Percentiles rank a stretch among this genome's conserved stretches.
Evolutionary conservation across 35 echinoderm and acorn worm genomes (phyloP).

Genomic region (Lytechinus pictus): DNA sequence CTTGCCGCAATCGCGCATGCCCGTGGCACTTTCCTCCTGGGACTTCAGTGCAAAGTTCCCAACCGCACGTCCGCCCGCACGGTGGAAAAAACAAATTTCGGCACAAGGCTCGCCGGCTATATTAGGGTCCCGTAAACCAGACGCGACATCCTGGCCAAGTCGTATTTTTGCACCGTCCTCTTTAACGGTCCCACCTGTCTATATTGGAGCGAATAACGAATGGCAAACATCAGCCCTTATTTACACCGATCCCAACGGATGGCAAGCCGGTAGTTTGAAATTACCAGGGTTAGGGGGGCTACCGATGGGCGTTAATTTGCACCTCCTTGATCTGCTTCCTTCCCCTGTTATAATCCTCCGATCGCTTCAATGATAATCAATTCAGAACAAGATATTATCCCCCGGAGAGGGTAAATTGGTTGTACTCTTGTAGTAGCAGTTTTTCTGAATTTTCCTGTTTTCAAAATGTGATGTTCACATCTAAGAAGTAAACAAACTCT

Average conservation of each 20-base stretch:
- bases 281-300: slow-evolving; percentile 20
- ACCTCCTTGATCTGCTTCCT: not conserved
- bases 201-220: not conserved
- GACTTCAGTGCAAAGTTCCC: not conserved
- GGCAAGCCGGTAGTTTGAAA: slow-evolving; percentile 50
- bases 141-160: not conserved
- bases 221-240: not conserved
- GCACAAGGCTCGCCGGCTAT: slow-evolving; percentile 30
- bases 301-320: not conserved
- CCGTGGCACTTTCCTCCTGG: not conserved
- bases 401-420: not conserved
- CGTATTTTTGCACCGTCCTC: slow-evolving; percentile 31
- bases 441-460: not conserved
- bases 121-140: not conserved
- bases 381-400: not conserved
- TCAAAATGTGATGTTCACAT: not conserved
- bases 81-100: slow-evolving; percentile 54
- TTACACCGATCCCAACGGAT: slow-evolving; percentile 3
- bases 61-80: not conserved
- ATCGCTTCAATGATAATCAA: not conserved
- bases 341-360: not conserved
- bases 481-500: not conserved
- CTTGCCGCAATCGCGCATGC: not conserved
- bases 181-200: slow-evolving; percentile 17
- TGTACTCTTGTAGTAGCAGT: not conserved